Percentiles rank a stretch among this genome's conserved stretches.
Conservation (phyloP, 2,113 vertebrate species). For the Limanda limanda region DNA sequence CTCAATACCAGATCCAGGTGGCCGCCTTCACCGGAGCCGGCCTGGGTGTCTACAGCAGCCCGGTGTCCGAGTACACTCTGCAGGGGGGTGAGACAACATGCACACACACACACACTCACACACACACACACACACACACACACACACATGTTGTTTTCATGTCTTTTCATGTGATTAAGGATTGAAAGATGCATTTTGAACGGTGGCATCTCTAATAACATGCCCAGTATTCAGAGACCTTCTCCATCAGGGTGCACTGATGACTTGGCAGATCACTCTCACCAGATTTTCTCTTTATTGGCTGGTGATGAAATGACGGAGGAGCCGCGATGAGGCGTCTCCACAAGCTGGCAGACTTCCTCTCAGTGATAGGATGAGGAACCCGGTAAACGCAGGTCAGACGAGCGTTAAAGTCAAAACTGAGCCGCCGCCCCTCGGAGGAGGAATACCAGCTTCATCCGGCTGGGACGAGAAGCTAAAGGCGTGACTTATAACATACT, state of each 20-base stretch:
- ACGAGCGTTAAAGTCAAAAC: constrained; percentile 28
- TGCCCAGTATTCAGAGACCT: too few relatives aligned
- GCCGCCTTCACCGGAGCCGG: constrained; percentile 94
- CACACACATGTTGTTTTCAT: too few relatives aligned
- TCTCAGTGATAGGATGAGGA: too few relatives aligned
- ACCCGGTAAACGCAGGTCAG: constrained; percentile 1
- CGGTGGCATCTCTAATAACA: too few relatives aligned
- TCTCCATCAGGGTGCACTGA: too few relatives aligned
- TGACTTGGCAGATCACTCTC: too few relatives aligned
- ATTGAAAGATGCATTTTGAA: too few relatives aligned
- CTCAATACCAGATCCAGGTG: constrained; percentile 98
- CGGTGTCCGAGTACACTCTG: constrained; percentile 92
- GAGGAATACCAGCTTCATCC: constrained; percentile 29
- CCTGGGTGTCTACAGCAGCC: constrained; percentile 90
- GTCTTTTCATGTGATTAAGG: too few relatives aligned
- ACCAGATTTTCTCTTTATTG: background rate
- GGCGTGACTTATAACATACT: constrained; percentile 22
- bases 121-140: background rate
- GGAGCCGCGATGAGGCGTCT: too few relatives aligned
- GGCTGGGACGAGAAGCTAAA: constrained; percentile 29
- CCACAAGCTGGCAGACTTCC: too few relatives aligned
- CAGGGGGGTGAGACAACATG: constrained; percentile 90
- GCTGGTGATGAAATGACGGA: background rate
- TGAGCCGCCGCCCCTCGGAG: background rate
- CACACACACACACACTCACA: background rate